These are phyloP conservation scores for Drosophila repleta DNA, from an alignment of 1,140 invertebrate species.

Conservation along the genomic window DNA sequence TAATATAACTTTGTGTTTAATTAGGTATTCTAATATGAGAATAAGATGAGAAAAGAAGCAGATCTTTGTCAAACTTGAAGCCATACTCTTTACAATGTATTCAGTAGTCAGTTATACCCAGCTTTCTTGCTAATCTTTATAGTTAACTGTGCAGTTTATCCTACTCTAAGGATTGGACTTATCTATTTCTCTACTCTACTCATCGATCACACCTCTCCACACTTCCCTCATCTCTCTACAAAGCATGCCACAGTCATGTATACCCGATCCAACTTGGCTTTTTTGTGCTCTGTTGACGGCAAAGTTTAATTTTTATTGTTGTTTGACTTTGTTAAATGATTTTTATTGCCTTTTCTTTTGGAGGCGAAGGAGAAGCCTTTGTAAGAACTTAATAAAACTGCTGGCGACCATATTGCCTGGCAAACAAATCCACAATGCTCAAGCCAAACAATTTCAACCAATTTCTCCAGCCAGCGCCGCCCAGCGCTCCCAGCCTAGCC, in stretches of 20 bases:
- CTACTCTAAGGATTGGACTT: too few relatives aligned
- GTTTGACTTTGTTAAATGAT: constrained; percentile 82
- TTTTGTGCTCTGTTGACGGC: constrained; percentile 69
- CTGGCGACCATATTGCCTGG: constrained; percentile 71
- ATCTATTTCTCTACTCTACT: too few relatives aligned
- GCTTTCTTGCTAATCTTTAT: too few relatives aligned
- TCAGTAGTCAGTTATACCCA: too few relatives aligned
- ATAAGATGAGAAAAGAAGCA: too few relatives aligned
- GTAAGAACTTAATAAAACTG: constrained; percentile 81
- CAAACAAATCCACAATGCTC: constrained; percentile 70
- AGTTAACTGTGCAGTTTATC: too few relatives aligned
- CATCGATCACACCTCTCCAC: neutral
- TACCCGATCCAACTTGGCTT: constrained; percentile 11
- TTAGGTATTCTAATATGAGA: too few relatives aligned
- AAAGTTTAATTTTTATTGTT: constrained; percentile 82
- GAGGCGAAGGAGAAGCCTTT: constrained; percentile 61
- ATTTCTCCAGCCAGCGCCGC: neutral
- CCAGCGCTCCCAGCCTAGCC: neutral
- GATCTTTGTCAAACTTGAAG: too few relatives aligned
- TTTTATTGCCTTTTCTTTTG: constrained; percentile 73
- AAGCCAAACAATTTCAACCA: constrained; percentile 40
- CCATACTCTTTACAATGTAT: too few relatives aligned
- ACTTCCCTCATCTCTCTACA: neutral
- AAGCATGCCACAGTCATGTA: constrained; percentile 6
- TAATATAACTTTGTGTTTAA: too few relatives aligned